phyloP scores from a whole-genome alignment of 2,797 vertebrate species.

The Neosilurus hyrtlii region DNA sequence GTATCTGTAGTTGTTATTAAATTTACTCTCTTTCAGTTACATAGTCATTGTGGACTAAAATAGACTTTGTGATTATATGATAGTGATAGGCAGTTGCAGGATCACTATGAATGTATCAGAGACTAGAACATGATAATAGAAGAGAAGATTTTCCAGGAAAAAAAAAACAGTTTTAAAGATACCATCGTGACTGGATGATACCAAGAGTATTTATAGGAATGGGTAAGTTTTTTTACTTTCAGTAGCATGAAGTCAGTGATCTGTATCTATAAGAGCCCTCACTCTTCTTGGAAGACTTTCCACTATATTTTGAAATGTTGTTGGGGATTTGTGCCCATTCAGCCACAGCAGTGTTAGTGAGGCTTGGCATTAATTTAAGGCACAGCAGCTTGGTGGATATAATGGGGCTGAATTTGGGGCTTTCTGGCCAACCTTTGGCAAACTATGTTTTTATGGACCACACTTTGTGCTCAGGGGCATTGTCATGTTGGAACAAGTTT shows the following conservation, averaged over 20 bases:
- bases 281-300: neutral
- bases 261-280: neutral
- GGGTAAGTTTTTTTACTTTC: neutral
- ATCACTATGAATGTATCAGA: conserved; percentile 12
- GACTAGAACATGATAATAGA: neutral
- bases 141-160: no score
- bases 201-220: neutral
- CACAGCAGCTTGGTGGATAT: neutral
- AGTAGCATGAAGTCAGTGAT: no score
- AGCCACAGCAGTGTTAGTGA: neutral
- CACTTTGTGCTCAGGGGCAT: neutral
- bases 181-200: neutral
- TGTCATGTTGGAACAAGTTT: conserved; percentile 1
- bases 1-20: neutral
- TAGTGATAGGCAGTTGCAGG: neutral
- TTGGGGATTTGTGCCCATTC: neutral
- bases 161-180: no score
- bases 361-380: neutral
- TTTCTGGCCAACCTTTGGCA: neutral
- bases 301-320: no score
- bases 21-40: neutral
- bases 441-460: neutral
- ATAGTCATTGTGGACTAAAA: conserved; percentile 11
- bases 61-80: conserved; percentile 4
- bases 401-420: no score